A percentile compares a stretch with the other conserved stretches of the same genome.
Conservation (phyloP, 2,888 invertebrate genomes). For the Timema cristinae region DNA sequence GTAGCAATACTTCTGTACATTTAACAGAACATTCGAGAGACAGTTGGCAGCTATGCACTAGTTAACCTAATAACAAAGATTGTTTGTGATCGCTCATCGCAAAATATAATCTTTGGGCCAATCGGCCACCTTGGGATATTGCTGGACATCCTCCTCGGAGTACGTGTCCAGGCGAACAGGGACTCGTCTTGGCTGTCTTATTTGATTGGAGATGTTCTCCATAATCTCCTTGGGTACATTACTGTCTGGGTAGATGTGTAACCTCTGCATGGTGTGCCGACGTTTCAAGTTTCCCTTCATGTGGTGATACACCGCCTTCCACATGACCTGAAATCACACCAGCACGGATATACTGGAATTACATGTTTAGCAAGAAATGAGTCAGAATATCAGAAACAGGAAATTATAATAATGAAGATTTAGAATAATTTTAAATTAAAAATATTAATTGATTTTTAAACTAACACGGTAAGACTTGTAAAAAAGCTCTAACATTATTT, state of each 20-base stretch:
- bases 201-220: slow-evolving; percentile 83
- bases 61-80: too few relatives aligned
- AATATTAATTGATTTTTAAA: too few relatives aligned
- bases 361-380: too few relatives aligned
- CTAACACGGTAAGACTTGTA: too few relatives aligned
- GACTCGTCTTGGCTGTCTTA: slow-evolving; percentile 71
- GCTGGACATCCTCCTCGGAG: slow-evolving; percentile 70
- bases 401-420: too few relatives aligned
- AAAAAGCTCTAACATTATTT: too few relatives aligned
- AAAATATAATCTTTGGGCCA: slow-evolving; percentile 74
- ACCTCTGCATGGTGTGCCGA: slow-evolving; percentile 72
- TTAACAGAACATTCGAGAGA: too few relatives aligned
- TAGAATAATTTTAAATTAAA: too few relatives aligned
- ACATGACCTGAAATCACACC: slow-evolving; percentile 68
- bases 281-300: slow-evolving; percentile 75
- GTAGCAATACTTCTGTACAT: too few relatives aligned
- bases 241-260: slow-evolving; percentile 80
- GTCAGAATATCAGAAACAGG: too few relatives aligned
- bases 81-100: slow-evolving; percentile 47
- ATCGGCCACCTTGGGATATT: slow-evolving; percentile 86
- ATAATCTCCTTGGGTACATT: slow-evolving; percentile 72
- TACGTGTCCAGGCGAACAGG: slow-evolving; percentile 82
- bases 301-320: slow-evolving; percentile 77
- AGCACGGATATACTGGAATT: too few relatives aligned
- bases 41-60: too few relatives aligned